Conservation (phyloP, 2,113 vertebrate species). For the Dasyurus viverrinus region DNA sequence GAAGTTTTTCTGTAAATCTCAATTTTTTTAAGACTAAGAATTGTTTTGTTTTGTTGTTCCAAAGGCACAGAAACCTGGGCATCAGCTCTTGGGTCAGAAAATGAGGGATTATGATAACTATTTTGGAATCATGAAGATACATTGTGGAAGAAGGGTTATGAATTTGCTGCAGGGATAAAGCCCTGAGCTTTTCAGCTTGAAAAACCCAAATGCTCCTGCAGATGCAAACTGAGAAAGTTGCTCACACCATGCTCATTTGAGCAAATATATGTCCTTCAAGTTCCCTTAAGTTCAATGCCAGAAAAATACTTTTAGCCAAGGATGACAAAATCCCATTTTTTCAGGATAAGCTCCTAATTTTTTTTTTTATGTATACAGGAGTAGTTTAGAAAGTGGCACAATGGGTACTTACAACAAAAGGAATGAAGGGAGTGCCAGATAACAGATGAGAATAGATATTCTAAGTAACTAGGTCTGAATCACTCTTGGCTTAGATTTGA, state of each 20-base stretch:
- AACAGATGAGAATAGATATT: conserved; percentile 19
- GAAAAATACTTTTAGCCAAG: conserved; percentile 30
- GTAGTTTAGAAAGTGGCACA: background rate
- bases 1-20: background rate
- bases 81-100: background rate
- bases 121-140: background rate
- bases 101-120: background rate
- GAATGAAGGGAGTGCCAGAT: background rate
- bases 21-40: background rate
- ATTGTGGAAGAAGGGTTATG: background rate
- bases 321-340: conserved; percentile 18
- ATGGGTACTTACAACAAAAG: background rate
- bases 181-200: background rate
- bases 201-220: background rate
- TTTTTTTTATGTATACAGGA: background rate
- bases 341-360: background rate
- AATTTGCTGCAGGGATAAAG: background rate
- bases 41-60: background rate
- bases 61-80: background rate
- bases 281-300: conserved; percentile 23
- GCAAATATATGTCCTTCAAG: background rate
- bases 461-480: conserved; percentile 26
- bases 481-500: background rate
- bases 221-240: background rate
- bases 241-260: background rate